A percentile compares a stretch with the other conserved stretches of the same genome.
Evolutionary conservation across 2,113 vertebrate genomes (phyloP).

Genomic region (Gadus chalcogrammus): DNA sequence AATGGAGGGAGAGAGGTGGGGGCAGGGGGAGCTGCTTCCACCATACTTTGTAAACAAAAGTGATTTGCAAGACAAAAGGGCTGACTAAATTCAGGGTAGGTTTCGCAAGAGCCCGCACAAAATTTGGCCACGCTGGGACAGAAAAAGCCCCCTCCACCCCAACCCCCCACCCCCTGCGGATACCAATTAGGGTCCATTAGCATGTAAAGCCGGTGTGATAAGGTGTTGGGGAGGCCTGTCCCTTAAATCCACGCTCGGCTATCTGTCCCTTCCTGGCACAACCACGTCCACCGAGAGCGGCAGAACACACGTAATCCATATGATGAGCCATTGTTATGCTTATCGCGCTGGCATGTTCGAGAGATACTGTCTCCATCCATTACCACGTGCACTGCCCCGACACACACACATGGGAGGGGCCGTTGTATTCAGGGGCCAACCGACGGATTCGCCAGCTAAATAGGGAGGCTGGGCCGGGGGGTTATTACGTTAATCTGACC

Average conservation of each 20-base stretch:
- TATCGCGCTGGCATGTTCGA: conserved; percentile 65
- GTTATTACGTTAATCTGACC: conserved; percentile 57
- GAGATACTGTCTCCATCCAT: conserved; percentile 64
- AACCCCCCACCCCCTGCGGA: conserved; percentile 64
- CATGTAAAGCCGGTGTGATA: conserved; percentile 83
- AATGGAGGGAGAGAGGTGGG: conserved; percentile 33
- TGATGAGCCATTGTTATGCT: conserved; percentile 74
- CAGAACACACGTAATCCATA: conserved; percentile 75
- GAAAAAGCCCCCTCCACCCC: background rate
- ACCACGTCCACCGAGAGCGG: conserved; percentile 67
- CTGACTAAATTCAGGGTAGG: conserved; percentile 66
- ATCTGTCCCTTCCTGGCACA: conserved; percentile 66
- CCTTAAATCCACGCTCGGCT: conserved; percentile 74
- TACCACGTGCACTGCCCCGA: conserved; percentile 52
- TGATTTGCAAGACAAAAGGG: conserved; percentile 82
- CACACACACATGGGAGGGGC: conserved; percentile 47
- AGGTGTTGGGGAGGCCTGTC: conserved; percentile 68
- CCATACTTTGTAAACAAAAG: conserved; percentile 79
- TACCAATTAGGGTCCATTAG: conserved; percentile 80
- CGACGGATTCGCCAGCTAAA: conserved; percentile 8
- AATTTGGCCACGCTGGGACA: conserved; percentile 48
- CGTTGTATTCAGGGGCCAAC: conserved; percentile 18
- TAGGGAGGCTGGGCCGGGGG: background rate
- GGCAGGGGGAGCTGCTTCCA: conserved; percentile 52
- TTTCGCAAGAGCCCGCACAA: conserved; percentile 60